phyloP scores from a whole-genome alignment of 2,113 vertebrate species.

The Desmodus rotundus region DNA sequence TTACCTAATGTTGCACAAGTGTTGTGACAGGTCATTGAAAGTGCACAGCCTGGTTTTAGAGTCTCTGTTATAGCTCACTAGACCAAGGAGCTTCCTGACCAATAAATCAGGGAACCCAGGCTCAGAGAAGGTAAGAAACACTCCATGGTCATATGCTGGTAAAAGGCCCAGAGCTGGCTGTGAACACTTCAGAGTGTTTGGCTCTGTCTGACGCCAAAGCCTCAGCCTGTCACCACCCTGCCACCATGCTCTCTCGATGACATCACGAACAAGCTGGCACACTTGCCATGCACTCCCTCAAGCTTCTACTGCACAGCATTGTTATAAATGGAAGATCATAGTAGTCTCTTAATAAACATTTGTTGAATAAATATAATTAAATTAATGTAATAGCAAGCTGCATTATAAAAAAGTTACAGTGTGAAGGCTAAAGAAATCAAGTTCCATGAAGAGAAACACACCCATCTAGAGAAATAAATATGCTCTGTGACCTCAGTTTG shows the following conservation, averaged over 20 bases:
- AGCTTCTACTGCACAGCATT: not conserved
- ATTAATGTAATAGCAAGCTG: not conserved
- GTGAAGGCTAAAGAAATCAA: not conserved
- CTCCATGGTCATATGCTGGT: not conserved
- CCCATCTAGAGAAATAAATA: conserved; percentile 19
- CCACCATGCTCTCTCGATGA: not conserved
- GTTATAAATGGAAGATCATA: not conserved
- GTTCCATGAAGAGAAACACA: not conserved
- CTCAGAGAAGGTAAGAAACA: not conserved
- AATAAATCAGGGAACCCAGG: not conserved
- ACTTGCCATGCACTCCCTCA: not conserved
- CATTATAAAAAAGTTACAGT: not conserved
- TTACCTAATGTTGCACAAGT: not conserved
- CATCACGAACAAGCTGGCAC: not conserved
- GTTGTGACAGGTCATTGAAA: not conserved
- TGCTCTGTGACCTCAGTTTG: not conserved
- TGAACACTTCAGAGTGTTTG: not conserved
- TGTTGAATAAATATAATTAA: conserved; percentile 1
- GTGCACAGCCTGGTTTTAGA: not conserved
- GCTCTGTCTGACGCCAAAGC: not conserved
- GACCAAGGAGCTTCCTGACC: not conserved
- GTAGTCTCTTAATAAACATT: not conserved
- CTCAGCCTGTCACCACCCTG: not conserved
- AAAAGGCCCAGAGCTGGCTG: not conserved
- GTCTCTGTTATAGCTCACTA: not conserved